phyloP scores from a whole-genome alignment of 2,888 invertebrate genomes.

The Latrodectus elegans region DNA sequence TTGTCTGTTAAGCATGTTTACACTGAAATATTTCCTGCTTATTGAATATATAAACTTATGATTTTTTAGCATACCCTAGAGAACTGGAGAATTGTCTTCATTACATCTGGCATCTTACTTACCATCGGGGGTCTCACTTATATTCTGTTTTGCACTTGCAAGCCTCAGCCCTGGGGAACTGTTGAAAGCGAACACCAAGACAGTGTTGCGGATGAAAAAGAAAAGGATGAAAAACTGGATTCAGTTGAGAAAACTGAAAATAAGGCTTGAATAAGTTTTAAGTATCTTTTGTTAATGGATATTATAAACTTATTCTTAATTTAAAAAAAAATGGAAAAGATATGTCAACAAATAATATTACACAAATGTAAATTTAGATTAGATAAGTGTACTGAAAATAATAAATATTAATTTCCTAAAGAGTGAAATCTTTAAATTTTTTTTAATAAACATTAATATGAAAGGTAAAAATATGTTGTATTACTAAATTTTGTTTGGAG shows the following conservation, averaged over 20 bases:
- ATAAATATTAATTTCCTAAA: no score
- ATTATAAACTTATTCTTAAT: background rate
- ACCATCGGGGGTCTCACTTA: conserved; percentile 83
- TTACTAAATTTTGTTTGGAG: no score
- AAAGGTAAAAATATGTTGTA: no score
- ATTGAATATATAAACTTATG: no score
- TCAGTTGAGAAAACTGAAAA: no score
- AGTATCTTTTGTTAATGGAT: background rate
- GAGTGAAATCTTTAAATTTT: no score
- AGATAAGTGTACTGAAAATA: no score
- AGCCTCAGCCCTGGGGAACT: conserved; percentile 81
- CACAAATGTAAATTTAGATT: no score
- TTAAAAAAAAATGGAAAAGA: background rate
- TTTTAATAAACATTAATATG: no score
- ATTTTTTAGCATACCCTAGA: conserved; percentile 71
- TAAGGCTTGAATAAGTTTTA: background rate
- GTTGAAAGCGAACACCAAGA: background rate
- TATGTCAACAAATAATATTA: background rate
- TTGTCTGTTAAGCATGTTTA: no score
- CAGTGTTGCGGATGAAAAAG: background rate
- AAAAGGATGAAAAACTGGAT: no score
- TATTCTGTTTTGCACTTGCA: conserved; percentile 81
- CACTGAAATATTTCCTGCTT: no score
- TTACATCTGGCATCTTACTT: conserved; percentile 83
- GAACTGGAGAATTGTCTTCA: conserved; percentile 86